Base-by-base conservation (phyloP, 2,797 vertebrate species). In the Sus cebifrons region DNA sequence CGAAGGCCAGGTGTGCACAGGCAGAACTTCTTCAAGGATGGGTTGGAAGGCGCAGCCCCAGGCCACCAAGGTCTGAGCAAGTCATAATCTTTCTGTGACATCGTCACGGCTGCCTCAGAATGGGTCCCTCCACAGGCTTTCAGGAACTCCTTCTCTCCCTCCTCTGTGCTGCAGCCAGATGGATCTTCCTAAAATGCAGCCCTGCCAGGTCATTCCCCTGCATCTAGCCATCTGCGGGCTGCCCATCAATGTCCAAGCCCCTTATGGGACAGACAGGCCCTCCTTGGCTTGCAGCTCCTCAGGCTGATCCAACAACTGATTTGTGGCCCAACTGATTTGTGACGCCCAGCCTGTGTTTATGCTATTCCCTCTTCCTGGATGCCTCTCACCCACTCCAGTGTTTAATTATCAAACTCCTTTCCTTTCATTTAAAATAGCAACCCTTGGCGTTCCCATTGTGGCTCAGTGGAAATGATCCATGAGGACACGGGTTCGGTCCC, bases 71-170 rank as follows among this genome's bases (percentile, higher is more conserved):
- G 79, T 27, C 81, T 67, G 12, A 8, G 27, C 2, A 44, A 1
- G 5, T 2, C 9, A 7, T 17, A 0, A 14, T 49, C 36, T 60
- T 32, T 60, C 68, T 18, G 32, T 16, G 14, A 14, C 23, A 0
- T 17, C 0, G 0, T 20, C 67, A 17, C 0, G 2, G 40, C 65
- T 0, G 1, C 36, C 32, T 29, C 8, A 0, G 40, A 10, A 7
- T 5, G 23, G 29, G 60, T 89, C 16, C 44, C 49, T 27, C 54
- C 17, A 0, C 23, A 27, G 67, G 18, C 20, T 21, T 56, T 29
- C 25, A 20, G 44, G 9, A 36, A n/a, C 56, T 21, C 20, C 62
- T 32, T 71, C 10, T 6, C 8, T 60, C 52, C 44, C 27, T 44
- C 27, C 14, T n/a, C 60, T 20, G 14, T 0, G 5, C 65, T 15